Evolutionary conservation across 2,113 vertebrate species (phyloP).

Genomic region (Gymnarchus niloticus): DNA sequence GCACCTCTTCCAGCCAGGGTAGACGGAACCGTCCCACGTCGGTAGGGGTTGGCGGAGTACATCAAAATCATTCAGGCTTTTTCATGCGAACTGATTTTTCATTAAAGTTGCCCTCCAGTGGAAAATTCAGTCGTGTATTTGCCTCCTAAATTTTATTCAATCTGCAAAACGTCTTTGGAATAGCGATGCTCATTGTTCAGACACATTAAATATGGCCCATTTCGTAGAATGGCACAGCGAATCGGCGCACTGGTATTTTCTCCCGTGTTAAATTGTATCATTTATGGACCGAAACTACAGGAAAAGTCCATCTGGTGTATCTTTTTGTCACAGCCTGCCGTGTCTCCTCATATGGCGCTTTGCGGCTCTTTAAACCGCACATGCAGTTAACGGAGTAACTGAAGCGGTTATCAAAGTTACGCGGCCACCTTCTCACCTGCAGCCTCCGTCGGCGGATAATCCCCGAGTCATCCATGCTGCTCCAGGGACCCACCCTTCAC

Average conservation of each 20-base stretch:
- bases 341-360: not conserved
- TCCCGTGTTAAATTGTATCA: not conserved
- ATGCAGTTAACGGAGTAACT: not conserved
- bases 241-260: not conserved
- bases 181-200: not conserved
- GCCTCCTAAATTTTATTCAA: not conserved
- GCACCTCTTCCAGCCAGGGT: not conserved
- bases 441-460: conserved; percentile 65
- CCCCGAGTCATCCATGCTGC: conserved; percentile 63
- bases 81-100: not conserved
- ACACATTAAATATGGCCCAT: not conserved
- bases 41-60: not conserved
- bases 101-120: not conserved
- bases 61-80: not conserved
- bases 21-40: not conserved
- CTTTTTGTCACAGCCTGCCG: not conserved
- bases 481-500: conserved; percentile 6
- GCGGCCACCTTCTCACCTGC: conserved; percentile 53
- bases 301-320: not conserved
- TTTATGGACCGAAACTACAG: not conserved
- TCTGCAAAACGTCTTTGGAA: not conserved
- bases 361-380: not conserved
- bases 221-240: not conserved
- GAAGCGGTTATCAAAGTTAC: not conserved
- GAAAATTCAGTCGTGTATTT: not conserved